Evolutionary conservation across 2,797 vertebrate species (phyloP).

Genomic region (Brachyalestes nurse): DNA sequence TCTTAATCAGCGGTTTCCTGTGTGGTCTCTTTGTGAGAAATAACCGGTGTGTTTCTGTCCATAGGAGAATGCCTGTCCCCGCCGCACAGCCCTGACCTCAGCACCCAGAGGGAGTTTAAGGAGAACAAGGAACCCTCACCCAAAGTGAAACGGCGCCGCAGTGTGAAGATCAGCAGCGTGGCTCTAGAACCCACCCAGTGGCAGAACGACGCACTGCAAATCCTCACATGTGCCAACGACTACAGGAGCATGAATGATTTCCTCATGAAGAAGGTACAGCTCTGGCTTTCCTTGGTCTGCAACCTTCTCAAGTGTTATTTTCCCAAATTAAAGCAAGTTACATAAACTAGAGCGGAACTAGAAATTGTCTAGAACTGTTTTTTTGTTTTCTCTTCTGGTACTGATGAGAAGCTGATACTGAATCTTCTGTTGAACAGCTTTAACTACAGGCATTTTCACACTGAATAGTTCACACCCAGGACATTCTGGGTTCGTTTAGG

Average conservation of each 20-base stretch:
- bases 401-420: background rate
- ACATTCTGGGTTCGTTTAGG: background rate
- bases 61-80: constrained; percentile 72
- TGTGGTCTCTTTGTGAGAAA: background rate
- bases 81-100: constrained; percentile 87
- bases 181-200: constrained; percentile 88
- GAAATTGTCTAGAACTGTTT: background rate
- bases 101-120: constrained; percentile 85
- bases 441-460: background rate
- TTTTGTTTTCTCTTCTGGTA: background rate
- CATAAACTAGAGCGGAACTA: background rate
- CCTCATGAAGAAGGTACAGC: constrained; percentile 92
- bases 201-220: constrained; percentile 92
- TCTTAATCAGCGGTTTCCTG: background rate
- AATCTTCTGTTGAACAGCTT: background rate
- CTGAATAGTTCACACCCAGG: background rate
- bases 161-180: constrained; percentile 91
- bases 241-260: constrained; percentile 98
- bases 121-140: constrained; percentile 98
- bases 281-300: background rate
- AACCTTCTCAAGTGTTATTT: background rate
- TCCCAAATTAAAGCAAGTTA: background rate
- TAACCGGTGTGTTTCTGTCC: background rate
- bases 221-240: constrained; percentile 89
- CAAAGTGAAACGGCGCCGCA: constrained; percentile 90